phyloP scores from a whole-genome alignment of 2,797 vertebrate species.

The Epinephelus awoara region DNA sequence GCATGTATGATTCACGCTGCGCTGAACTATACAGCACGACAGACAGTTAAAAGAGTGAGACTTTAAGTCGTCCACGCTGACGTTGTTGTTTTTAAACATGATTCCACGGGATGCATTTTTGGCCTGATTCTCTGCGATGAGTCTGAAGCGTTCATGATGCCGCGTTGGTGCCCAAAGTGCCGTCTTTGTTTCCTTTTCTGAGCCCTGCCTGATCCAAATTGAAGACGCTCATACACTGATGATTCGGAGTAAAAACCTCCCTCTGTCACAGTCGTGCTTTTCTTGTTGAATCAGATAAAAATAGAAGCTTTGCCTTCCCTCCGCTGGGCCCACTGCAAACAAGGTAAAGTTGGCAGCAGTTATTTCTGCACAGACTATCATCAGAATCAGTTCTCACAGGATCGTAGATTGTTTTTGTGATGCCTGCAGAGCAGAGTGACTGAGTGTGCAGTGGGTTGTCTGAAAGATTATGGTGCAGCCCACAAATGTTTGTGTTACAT shows the following conservation, averaged over 20 bases:
- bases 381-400: too few species aligned
- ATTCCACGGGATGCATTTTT: background rate
- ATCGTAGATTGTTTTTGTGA: too few species aligned
- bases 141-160: background rate
- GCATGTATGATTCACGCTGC: slow-evolving; percentile 5
- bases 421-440: too few species aligned
- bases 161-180: background rate
- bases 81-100: background rate
- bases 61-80: background rate
- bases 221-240: background rate
- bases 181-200: background rate
- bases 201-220: background rate
- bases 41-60: background rate
- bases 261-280: slow-evolving; percentile 16
- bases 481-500: too few species aligned
- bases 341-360: slow-evolving; percentile 28
- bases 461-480: too few species aligned
- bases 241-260: slow-evolving; percentile 16
- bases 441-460: too few species aligned
- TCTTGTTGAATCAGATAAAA: slow-evolving; percentile 36
- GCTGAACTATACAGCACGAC: background rate
- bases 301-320: slow-evolving; percentile 24
- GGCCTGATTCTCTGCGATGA: background rate
- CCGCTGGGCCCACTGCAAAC: slow-evolving; percentile 8
- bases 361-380: background rate